Base-by-base conservation (phyloP, 2,113 vertebrate species). In the Platanista minor region DNA sequence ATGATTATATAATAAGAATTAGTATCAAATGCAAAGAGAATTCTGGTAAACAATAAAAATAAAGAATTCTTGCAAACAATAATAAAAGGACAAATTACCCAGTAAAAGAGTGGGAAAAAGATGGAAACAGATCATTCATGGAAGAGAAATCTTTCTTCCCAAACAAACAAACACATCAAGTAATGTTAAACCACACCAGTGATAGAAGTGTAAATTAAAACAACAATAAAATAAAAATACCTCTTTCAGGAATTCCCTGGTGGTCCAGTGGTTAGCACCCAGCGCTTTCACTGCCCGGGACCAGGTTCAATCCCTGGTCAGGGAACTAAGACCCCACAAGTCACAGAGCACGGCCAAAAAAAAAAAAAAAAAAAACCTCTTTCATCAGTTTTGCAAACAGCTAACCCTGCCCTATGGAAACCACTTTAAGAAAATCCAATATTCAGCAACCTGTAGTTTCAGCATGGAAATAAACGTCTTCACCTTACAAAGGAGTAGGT, bases 1-100 rank as follows among this genome's bases (percentile, higher is more conserved):
- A 8, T 82, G 57, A 43, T 93, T 90, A 92, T n/a, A n/a, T 39
- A 66, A 36, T 80, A 92, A 81, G 31, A 54, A 71, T 74, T 87
- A 85, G 12, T 82, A 90, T 59, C 6, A 88, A 95, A 67, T 20
- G 66, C 71, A 89, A 93, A 96, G 31, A 69, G 83, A 91, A 96
- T 77, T 91, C 14, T 75, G 75, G 0, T 27, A 91, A 87, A 62
- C 61, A 62, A 46, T 39, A 92, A 90, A 90, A 90, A 91, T 87
- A 72, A 87, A 84, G 31, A 57, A 69, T 62, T 75, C 14, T 75
- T 67, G 41, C 49, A 67, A 71, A 92, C 8, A 83, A 64, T 77
- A 90, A 92, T 49, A 92, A 87, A 93, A 90, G 69, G 39, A 64
- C 20, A 95, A 84, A 59, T 29, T 83, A 49, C 6, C 3, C 36